A percentile compares a stretch with the other conserved stretches of the same genome.
Evolutionary conservation across 1,140 invertebrate species (phyloP).

Genomic region (Kradibia gibbosae): DNA sequence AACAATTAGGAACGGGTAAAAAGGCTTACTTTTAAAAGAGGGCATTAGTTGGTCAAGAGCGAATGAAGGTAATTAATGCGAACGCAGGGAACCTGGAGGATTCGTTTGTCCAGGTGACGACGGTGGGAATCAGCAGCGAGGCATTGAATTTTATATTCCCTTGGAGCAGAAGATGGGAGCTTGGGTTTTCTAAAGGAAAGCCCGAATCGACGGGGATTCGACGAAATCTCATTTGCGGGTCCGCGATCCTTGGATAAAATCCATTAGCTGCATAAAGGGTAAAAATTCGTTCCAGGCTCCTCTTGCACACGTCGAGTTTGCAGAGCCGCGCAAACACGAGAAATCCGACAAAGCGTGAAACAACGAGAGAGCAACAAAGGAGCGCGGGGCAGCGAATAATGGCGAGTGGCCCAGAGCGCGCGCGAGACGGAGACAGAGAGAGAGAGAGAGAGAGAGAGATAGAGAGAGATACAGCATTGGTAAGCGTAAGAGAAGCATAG

Average conservation of each 20-base stretch:
- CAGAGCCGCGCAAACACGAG: background rate
- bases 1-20: too few species aligned
- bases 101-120: too few species aligned
- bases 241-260: background rate
- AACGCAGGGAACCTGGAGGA: too few species aligned
- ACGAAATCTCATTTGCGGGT: background rate
- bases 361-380: slow-evolving; percentile 19
- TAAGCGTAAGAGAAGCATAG: too few species aligned
- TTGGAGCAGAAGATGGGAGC: background rate
- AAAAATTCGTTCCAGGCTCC: background rate
- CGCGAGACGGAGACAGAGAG: background rate
- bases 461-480: background rate
- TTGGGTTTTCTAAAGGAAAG: background rate
- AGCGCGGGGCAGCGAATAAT: background rate
- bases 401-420: background rate
- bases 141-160: background rate
- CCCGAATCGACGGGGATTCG: background rate
- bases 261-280: slow-evolving; percentile 11
- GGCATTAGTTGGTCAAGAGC: too few species aligned
- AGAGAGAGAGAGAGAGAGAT: slow-evolving; percentile 11
- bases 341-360: slow-evolving; percentile 11
- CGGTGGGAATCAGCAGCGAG: background rate
- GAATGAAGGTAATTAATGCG: too few species aligned
- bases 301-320: background rate
- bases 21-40: too few species aligned